Evolutionary conservation across 2,113 vertebrate species (phyloP), one percentile per base, ranked within the genome.

Genomic region (Otolemur garnettii): DNA sequence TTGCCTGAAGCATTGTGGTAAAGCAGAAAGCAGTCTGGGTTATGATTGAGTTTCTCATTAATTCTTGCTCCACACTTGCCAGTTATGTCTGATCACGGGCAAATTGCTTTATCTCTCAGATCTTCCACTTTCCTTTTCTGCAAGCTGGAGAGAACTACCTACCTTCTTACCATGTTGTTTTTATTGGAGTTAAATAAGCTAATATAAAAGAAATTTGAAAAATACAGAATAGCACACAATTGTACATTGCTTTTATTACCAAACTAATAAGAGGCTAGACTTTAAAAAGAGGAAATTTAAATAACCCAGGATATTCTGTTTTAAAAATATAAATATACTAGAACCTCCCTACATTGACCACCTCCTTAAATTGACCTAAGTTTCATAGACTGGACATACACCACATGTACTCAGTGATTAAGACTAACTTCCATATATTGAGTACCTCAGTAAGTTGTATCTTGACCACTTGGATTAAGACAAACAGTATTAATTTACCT

Each of bases 41-140:
- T 91, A 35, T 89, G 86, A 94, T 91, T 62, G 81, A 92, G 66
- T 80, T 71, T 93, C 89, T 93, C 33, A 91, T 97, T 94, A 83
- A 83, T 94, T 87, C 62, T 78, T 13, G 11, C 68, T 81, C 57
- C 55, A 69, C 80, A 57, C 66, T 69, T 96, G 78, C 38, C 42
- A 68, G 62, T 38, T 78, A 1, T 18, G 18, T 78, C 53, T 88
- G 78, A 87, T 90, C 26, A 38, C 62, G 35, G 88, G 53, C 55
- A 57, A 38, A 62, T 90, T 92, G 83, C 38, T 95, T 89, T 22
- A 21, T 87, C 26, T 87, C 42, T 59, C 15, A 78, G 66, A 80
- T 57, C 78, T 88, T 59, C 64, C 53, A 0, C 22, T n/a, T 60
- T 71, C 33, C 35, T 87, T 84, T 35, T 80, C n/a, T 81, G 3